Conservation (phyloP, 2,888 invertebrate genomes). For the Strigamia crassipes region DNA sequence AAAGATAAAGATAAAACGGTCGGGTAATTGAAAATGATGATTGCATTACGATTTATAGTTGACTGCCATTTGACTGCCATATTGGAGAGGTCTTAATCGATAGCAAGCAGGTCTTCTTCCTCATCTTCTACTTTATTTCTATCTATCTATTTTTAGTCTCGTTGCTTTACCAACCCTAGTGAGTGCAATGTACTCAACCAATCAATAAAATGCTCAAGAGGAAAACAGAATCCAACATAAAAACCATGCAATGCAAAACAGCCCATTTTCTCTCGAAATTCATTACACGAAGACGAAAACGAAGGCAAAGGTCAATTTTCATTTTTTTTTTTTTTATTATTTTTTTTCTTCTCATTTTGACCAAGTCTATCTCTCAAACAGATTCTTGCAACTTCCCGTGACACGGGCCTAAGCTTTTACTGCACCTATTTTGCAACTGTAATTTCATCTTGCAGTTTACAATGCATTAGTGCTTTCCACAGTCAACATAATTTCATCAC, state of each 20-base stretch:
- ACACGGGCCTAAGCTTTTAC: not conserved
- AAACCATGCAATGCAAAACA: constrained; percentile 17
- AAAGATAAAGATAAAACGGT: too few relatives aligned
- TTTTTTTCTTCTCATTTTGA: not conserved
- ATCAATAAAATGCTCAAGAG: constrained; percentile 40
- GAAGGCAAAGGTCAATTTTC: too few relatives aligned
- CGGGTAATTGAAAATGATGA: too few relatives aligned
- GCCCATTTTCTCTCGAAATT: constrained; percentile 21
- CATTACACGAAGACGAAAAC: not conserved
- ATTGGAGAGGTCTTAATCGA: constrained; percentile 34
- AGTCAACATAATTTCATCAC: constrained; percentile 42
- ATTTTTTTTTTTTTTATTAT: not conserved
- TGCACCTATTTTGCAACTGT: constrained; percentile 17
- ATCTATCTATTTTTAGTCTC: constrained; percentile 36
- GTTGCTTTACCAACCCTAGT: constrained; percentile 25
- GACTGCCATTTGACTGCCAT: constrained; percentile 40
- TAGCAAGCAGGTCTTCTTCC: constrained; percentile 30
- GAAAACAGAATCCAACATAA: constrained; percentile 13
- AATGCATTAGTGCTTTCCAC: constrained; percentile 40
- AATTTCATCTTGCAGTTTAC: constrained; percentile 34
- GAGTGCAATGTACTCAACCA: constrained; percentile 35
- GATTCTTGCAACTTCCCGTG: not conserved
- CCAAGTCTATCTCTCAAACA: not conserved
- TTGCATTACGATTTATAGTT: not conserved
- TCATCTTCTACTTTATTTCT: constrained; percentile 40